These are phyloP conservation scores for Pelusios castaneus DNA, from an alignment of 2,113 vertebrate genomes.

Conservation along the genomic window DNA sequence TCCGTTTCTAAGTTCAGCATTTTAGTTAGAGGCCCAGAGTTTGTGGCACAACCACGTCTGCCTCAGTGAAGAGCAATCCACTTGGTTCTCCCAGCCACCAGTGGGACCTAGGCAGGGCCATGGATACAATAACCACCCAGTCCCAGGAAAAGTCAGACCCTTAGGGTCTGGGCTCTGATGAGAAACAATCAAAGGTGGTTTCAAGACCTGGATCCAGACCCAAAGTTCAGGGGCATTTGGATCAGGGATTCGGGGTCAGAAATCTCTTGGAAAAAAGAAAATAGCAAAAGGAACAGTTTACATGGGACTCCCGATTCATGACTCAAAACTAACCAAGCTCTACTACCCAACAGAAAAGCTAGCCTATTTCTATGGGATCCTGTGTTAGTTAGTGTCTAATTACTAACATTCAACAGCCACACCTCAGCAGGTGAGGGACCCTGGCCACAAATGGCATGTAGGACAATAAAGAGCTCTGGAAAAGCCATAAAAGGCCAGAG, in stretches of 20 bases:
- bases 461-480: not conserved
- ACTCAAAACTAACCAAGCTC: not conserved
- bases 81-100: not conserved
- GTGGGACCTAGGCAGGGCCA: not conserved
- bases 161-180: accelerated
- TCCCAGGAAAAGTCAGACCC: accelerated
- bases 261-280: not conserved
- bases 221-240: not conserved
- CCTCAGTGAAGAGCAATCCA: not conserved
- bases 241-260: not conserved
- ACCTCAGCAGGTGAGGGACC: accelerated
- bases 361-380: not conserved
- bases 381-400: not conserved
- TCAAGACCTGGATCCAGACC: accelerated
- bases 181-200: not conserved
- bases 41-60: not conserved
- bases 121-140: not conserved
- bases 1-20: not conserved
- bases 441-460: not conserved
- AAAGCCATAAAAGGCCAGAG: not conserved
- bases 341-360: not conserved
- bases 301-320: not conserved
- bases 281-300: not conserved
- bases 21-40: not conserved
- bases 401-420: not conserved